These are phyloP conservation scores for Gobio gobio DNA, from an alignment of 2,113 vertebrate species.

Conservation along the genomic window DNA sequence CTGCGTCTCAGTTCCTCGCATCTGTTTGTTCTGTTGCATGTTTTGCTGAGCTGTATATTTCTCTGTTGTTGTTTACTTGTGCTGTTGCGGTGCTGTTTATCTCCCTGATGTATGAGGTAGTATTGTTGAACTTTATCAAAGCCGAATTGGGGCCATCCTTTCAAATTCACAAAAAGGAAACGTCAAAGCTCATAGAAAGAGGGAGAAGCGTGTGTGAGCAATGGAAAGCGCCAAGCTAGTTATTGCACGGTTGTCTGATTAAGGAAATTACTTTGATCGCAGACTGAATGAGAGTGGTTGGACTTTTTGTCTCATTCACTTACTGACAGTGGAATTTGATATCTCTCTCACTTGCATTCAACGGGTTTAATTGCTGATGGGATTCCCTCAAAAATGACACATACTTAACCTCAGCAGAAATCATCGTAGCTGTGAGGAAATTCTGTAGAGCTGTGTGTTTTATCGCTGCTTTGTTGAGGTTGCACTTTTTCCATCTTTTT, in stretches of 20 bases:
- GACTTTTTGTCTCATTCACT: conserved; percentile 22
- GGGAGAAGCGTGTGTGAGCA: not conserved
- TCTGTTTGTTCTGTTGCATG: conserved; percentile 10
- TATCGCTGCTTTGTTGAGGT: conserved; percentile 18
- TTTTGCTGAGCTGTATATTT: conserved; percentile 2
- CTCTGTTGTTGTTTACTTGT: not conserved
- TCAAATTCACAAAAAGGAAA: not conserved
- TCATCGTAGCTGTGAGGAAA: not conserved
- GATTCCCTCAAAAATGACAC: conserved; percentile 1
- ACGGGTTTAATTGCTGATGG: not conserved
- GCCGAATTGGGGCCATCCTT: not conserved
- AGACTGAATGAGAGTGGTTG: conserved; percentile 7
- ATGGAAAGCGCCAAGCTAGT: not conserved
- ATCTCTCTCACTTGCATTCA: not conserved
- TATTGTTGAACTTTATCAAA: conserved; percentile 17
- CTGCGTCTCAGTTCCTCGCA: not conserved
- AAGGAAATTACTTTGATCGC: conserved; percentile 13
- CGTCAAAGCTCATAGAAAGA: not conserved
- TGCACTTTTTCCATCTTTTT: conserved; percentile 21
- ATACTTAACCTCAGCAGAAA: not conserved
- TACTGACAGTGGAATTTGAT: not conserved
- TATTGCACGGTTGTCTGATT: conserved; percentile 14
- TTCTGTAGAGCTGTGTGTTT: not conserved
- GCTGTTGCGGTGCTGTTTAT: conserved; percentile 1
- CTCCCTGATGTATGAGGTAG: conserved; percentile 8